phyloP scores from a whole-genome alignment of 2,113 vertebrate genomes.

The Elgaria multicarinata region DNA sequence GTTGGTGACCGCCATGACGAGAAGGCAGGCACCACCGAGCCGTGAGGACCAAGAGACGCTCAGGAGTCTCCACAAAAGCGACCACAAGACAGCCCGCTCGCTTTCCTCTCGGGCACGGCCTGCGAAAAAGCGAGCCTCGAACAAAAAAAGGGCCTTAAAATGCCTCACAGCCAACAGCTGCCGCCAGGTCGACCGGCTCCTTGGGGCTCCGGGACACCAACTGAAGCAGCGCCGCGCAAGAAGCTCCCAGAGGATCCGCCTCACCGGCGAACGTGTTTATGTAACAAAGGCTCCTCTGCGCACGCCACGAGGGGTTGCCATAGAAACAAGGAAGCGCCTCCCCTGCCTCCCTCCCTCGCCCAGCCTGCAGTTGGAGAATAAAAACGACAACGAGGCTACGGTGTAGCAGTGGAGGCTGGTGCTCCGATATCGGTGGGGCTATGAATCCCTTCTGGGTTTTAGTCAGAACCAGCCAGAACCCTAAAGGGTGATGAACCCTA shows the following conservation, averaged over 20 bases:
- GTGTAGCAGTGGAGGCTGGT: no score
- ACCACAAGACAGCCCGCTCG: neutral
- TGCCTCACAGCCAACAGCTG: neutral
- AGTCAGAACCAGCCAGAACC: no score
- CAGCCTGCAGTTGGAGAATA: neutral
- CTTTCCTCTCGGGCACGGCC: no score
- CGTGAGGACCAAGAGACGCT: neutral
- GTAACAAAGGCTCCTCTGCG: neutral
- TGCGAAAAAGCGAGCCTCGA: neutral
- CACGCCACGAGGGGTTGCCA: neutral
- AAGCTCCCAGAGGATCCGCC: neutral
- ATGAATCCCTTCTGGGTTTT: no score
- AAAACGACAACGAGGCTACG: neutral
- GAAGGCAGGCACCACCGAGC: no score
- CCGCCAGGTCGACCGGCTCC: neutral
- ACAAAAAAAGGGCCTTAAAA: neutral
- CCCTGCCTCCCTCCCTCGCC: neutral
- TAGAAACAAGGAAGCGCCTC: fast-evolving
- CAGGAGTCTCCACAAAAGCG: neutral
- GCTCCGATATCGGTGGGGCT: no score
- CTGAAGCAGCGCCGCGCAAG: neutral
- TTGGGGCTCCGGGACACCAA: no score
- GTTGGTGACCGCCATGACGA: slow-evolving; percentile 56
- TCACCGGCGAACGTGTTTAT: no score
- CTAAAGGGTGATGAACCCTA: no score